Evolutionary conservation across 2,797 vertebrate species (phyloP).

Genomic region (Myotis pilosus): DNA sequence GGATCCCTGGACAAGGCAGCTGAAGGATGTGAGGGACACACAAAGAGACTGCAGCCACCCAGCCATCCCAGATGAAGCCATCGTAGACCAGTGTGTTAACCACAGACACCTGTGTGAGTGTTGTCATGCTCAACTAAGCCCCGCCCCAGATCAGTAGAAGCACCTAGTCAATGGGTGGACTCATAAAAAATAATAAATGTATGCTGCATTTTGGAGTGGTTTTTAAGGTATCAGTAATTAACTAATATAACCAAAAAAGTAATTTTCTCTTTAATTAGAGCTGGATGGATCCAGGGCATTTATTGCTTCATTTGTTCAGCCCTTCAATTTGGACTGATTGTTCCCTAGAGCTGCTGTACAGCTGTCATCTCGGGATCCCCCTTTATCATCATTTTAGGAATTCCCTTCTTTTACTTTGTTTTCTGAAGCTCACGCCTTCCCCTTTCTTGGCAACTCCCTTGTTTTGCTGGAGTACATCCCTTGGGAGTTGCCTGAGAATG

Average conservation of each 20-base stretch:
- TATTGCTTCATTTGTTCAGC: neutral
- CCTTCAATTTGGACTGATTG: neutral
- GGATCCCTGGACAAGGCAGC: neutral
- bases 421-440: neutral
- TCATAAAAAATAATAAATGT: constrained; percentile 1
- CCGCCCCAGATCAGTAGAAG: neutral
- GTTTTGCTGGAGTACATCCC: neutral
- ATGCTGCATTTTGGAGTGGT: neutral
- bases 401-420: constrained; percentile 39
- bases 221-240: constrained; percentile 8
- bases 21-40: neutral
- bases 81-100: neutral
- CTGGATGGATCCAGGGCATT: neutral
- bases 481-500: neutral
- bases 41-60: neutral
- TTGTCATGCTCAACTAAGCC: neutral
- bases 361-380: neutral
- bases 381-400: neutral
- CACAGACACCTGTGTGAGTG: neutral
- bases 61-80: neutral
- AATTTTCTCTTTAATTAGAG: constrained; percentile 27
- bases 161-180: neutral
- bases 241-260: neutral
- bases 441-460: constrained; percentile 36
- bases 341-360: neutral